Percentiles rank a stretch among this genome's conserved stretches.
phyloP scores from a whole-genome alignment of 2,113 vertebrate genomes.

The Okapia johnstoni region DNA sequence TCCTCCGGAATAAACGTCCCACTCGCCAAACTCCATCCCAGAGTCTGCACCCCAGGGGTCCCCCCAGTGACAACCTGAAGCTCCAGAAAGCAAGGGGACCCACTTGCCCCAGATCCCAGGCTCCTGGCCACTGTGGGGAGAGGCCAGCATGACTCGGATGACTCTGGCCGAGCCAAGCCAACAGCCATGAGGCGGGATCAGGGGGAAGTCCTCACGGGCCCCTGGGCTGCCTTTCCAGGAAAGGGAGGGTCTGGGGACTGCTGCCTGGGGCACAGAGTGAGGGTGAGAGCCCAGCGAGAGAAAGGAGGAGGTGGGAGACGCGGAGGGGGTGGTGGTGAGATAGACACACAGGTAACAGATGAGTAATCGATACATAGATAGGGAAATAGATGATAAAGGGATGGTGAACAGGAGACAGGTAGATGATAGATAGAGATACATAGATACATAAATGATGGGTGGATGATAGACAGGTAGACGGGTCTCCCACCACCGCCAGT shows the following conservation, averaged over 20 bases:
- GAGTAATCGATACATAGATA: accelerated
- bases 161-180: accelerated
- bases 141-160: accelerated
- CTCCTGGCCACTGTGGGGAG: accelerated
- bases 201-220: neutral
- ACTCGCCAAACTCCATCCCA: too few relatives aligned
- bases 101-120: neutral
- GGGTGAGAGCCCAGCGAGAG: neutral
- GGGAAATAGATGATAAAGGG: neutral
- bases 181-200: neutral
- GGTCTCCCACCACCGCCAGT: neutral
- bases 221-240: neutral
- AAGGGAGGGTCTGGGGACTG: too few relatives aligned
- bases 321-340: neutral
- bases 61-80: neutral
- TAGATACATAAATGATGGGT: accelerated
- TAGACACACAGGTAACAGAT: accelerated
- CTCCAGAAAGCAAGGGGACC: neutral
- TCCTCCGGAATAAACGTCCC: neutral
- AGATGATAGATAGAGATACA: too few relatives aligned
- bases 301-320: neutral
- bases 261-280: neutral
- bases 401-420: neutral
- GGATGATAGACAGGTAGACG: accelerated
- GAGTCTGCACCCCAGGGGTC: neutral